Evolutionary conservation across 2,797 vertebrate genomes (phyloP), one percentile per base, ranked within the genome.

Genomic region (Sphaeramia orbicularis): DNA sequence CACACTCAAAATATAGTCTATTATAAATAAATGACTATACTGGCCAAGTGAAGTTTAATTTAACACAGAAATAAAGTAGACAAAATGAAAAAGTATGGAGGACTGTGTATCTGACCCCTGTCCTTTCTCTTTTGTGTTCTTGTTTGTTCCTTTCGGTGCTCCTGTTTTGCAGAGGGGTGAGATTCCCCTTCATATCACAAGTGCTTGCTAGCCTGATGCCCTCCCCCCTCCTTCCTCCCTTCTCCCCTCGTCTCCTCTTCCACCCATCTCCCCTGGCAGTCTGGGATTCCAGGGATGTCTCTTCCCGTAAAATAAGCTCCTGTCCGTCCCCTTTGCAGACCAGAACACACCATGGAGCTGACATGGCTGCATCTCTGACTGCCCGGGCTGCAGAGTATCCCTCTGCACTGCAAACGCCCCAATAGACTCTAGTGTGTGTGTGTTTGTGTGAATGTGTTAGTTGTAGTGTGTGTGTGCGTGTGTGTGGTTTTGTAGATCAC

Each of bases 221-320:
- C 47, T 44, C 47, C 65, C 47, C 65, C 50, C 61, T 54, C 30
- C 16, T 35, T 41, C n/a, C 3, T 38, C 32, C 48, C 36, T 30
- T 38, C 50, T 54, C 44, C 56, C 57, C 68, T 36, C 59, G 9
- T 49, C 81, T 54, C 67, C 63, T 40, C 65, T 58, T 78, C 67
- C 71, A 75, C 74, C 67, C 90, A 62, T 79, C 67, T 90, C 92
- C 85, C 90, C 71, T 88, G 91, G 89, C 91, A 76, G 91, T 91
- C 92, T 89, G 88, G 87, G 92, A 96, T 97, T 96, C 96, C 94
- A 90, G 90, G 94, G 94, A 98, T 97, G 94, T 93, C 94, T 96
- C 84, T 64, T 76, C 76, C 21, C 69, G 90, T 93, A 92, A 94
- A 93, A 93, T 92, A 93, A 94, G 86, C 81, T 62, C 71, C 68